Conservation (phyloP, 2,888 invertebrate species). For the Callyntrura sp. region DNA sequence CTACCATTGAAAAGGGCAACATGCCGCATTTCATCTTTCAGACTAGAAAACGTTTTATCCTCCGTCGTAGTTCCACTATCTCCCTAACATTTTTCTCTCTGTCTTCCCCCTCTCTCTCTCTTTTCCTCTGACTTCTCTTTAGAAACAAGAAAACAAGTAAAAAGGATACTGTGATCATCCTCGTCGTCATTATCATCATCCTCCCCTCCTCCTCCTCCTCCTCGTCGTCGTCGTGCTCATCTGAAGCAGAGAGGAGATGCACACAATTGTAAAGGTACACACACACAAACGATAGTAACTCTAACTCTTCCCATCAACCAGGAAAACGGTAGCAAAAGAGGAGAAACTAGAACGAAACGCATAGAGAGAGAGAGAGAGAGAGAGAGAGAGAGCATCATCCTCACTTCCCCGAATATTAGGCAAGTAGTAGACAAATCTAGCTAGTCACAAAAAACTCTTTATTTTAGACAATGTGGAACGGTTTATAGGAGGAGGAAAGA, state of each 20-base stretch:
- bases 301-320: slow-evolving; percentile 21
- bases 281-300: neutral
- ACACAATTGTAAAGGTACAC: neutral
- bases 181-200: slow-evolving; percentile 28
- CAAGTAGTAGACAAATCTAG: neutral
- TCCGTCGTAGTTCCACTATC: slow-evolving; percentile 45
- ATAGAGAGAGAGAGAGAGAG: neutral
- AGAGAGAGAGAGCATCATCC: neutral
- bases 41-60: slow-evolving; percentile 72
- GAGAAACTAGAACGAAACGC: neutral
- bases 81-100: neutral
- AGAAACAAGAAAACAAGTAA: neutral
- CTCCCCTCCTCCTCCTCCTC: neutral
- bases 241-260: slow-evolving; percentile 3
- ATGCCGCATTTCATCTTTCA: slow-evolving; percentile 77
- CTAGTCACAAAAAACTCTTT: slow-evolving; percentile 39
- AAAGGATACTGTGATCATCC: slow-evolving; percentile 29
- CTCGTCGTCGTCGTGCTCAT: neutral
- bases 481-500: slow-evolving; percentile 17
- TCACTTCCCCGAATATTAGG: slow-evolving; percentile 24
- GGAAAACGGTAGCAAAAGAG: slow-evolving; percentile 2
- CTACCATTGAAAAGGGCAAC: slow-evolving; percentile 78
- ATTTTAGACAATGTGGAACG: neutral
- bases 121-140: slow-evolving; percentile 31
- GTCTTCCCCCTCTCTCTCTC: slow-evolving; percentile 36